These are phyloP conservation scores for Podocnemis expansa DNA, from an alignment of 2,113 vertebrate genomes.

Conservation along the genomic window DNA sequence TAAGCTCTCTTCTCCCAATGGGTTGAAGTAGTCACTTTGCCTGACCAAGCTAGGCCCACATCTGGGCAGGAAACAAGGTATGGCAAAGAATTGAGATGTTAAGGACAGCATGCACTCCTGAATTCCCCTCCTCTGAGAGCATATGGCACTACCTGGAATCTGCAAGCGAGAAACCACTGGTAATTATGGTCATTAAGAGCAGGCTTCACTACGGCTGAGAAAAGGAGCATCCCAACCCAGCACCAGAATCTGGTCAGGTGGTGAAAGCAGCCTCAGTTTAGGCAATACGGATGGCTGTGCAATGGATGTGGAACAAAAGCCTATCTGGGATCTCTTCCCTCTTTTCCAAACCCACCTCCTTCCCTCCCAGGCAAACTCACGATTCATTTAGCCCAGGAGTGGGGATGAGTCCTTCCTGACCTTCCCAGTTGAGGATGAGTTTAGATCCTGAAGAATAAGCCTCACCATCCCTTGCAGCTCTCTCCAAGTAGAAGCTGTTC, in stretches of 20 bases:
- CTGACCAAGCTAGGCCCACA: background rate
- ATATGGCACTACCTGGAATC: background rate
- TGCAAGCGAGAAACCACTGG: background rate
- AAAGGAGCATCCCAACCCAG: background rate
- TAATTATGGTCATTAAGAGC: background rate
- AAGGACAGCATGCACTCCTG: background rate
- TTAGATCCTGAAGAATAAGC: background rate
- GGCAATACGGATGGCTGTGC: background rate
- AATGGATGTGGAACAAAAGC: background rate
- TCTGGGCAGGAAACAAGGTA: background rate
- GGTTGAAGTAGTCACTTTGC: background rate
- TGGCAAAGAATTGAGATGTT: background rate
- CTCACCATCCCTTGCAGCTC: rapidly evolving
- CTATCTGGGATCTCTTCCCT: background rate
- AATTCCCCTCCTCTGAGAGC: background rate
- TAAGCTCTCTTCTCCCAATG: background rate
- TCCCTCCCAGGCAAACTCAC: background rate
- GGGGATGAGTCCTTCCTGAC: background rate
- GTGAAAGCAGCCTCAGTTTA: background rate
- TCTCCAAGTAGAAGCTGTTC: background rate
- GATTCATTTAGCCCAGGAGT: background rate
- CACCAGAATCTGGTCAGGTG: background rate
- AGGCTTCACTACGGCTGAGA: background rate
- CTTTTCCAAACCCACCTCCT: too few species aligned
- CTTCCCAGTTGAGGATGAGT: background rate